phyloP scores from a whole-genome alignment of 2,113 vertebrate species.

The Centropristis striata region DNA sequence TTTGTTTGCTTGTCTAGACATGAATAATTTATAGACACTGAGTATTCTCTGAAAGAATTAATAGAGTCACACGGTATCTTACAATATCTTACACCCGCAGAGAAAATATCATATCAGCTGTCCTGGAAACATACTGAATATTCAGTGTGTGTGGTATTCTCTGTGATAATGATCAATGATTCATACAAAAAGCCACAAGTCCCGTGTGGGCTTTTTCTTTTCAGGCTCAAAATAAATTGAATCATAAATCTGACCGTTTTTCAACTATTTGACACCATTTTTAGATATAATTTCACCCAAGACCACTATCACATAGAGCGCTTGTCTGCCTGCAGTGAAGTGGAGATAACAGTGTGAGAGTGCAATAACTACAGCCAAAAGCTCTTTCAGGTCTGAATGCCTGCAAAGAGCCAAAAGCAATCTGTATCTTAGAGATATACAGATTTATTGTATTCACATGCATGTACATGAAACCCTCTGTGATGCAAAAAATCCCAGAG shows the following conservation, averaged over 20 bases:
- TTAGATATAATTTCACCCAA: constrained; percentile 12
- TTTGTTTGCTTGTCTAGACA: constrained; percentile 40
- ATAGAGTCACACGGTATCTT: constrained; percentile 26
- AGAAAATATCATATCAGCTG: constrained; percentile 35
- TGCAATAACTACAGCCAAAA: constrained; percentile 14
- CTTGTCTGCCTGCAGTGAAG: constrained; percentile 1
- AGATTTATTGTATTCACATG: constrained; percentile 1
- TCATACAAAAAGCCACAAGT: not conserved
- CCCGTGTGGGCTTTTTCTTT: not conserved
- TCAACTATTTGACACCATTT: constrained; percentile 21
- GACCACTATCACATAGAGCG: not conserved
- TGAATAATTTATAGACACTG: constrained; percentile 48
- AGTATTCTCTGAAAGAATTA: constrained; percentile 28
- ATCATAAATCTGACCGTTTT: constrained; percentile 8
- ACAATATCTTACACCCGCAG: constrained; percentile 38
- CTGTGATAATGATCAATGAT: constrained; percentile 28
- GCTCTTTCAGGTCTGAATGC: not conserved
- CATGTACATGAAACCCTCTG: not conserved
- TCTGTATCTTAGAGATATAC: not conserved
- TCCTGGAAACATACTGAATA: constrained; percentile 16
- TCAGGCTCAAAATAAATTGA: not conserved
- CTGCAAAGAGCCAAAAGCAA: not conserved
- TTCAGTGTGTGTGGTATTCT: constrained; percentile 9
- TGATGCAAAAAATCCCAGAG: not conserved
- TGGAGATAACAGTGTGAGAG: constrained; percentile 19